Evolutionary conservation across 1,140 invertebrate species (phyloP), one percentile per base, ranked within the genome.

Genomic region (Saccostrea echinata): DNA sequence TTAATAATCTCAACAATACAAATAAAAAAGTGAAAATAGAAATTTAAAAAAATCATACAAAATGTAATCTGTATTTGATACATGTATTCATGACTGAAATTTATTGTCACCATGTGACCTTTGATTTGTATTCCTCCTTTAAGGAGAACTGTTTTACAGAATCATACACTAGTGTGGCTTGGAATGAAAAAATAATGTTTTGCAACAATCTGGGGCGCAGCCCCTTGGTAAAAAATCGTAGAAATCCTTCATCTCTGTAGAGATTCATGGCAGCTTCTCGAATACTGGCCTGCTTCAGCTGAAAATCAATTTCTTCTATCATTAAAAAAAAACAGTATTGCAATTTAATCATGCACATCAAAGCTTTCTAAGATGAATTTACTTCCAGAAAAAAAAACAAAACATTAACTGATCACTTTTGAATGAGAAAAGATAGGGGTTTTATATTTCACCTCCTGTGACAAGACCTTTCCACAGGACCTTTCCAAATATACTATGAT

Each of bases 151-250:
- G 68, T 33, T 76, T 76, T 27, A 76, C 68, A 76, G 68, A 76
- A 27, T 76, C 68, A 30, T 76, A 76, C 68, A 76, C 68, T 13
- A 76, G 68, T 13, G 68, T 76, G 68, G 68, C 68, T 30, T 30
- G 68, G 68, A 76, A 76, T 33, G 68, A 76, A 27, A 76, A 76
- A 12, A 76, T 8, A 76, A 76, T 76, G 68, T 76, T 76, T 33
- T 76, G 68, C 16, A 76, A 13, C 24, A 76, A 6, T 33, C 68
- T 24, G 68, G 68, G 68, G 27, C 68, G 68, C 30, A 76, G 68
- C 16, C 68, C 68, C 30, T 76, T 76, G 68, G 68, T 76, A 76
- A 76, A 76, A 76, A 76, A 76, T 76, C 6, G 33, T 12, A 76
- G 24, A 27, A 30, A 27, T 30, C 68, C 68, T 30, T 76, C 68